Base-by-base conservation (phyloP, 1,140 invertebrate species). In the Polypedilum vanderplanki region DNA sequence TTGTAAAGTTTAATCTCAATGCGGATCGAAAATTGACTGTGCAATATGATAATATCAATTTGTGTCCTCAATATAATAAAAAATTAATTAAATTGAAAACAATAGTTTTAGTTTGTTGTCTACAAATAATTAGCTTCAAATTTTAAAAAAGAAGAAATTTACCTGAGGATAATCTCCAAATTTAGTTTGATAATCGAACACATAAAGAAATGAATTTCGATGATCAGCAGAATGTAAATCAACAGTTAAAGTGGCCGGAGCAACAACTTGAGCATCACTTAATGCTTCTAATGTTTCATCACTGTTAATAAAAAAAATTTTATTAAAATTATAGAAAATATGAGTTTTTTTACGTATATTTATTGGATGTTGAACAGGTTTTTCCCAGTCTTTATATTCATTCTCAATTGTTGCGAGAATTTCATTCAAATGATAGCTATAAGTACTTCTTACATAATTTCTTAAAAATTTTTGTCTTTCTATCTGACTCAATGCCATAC, bases 311-410 rank as follows among this genome's bases (percentile, higher is more conserved):
- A n/a, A n/a, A n/a, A n/a, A n/a, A n/a, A n/a, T n/a, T n/a, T n/a
- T n/a, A n/a, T 75, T 12, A 15, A 5, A 33, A 24, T 40, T 33
- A 40, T 57, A 57, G n/a, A n/a, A 40, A 67, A 40, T 46, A 17
- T 41, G 67, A 74, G 57, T 41, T n/a, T n/a, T n/a, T n/a, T n/a
- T n/a, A n/a, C 88, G 88, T 67, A 96, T 93, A 83, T 93, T 93
- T 77, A 95, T 92, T 24, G 95, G 94, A 88, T 97, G 94, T 79
- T 95, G 93, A 8, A 95, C 90, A 2, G 95, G 94, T 77, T 92
- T 87, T 80, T 97, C 94, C 96, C 96, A 98, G 81, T 98, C 95
- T 2, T 95, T 98, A 83, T 99, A 99, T 81, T 98, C 95, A 83
- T 98, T 98, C 77, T 98, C 91, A 78, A 94, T 93, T 8, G 92